These are phyloP conservation scores for Cheilosia vulpina DNA, from an alignment of 2,888 invertebrate species.

Conservation along the genomic window DNA sequence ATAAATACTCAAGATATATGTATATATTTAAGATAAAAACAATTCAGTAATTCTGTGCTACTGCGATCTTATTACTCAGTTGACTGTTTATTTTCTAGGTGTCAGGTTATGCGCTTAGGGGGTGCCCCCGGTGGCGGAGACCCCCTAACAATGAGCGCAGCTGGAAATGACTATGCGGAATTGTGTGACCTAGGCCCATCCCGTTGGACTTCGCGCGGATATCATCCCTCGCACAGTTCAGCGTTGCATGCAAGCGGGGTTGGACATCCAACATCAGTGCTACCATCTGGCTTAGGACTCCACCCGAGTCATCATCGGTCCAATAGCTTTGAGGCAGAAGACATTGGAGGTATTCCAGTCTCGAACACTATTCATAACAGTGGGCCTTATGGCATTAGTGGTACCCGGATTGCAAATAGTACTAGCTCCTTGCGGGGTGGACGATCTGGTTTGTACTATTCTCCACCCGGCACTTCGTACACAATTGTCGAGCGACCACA, in stretches of 20 bases:
- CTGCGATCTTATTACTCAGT: not conserved
- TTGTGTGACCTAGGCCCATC: slow-evolving; percentile 84
- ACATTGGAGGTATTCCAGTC: slow-evolving; percentile 80
- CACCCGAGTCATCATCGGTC: slow-evolving; percentile 80
- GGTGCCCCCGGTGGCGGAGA: slow-evolving; percentile 78
- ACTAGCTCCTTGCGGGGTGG: slow-evolving; percentile 85
- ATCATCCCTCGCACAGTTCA: slow-evolving; percentile 81
- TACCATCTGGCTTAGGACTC: slow-evolving; percentile 74
- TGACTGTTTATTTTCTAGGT: slow-evolving; percentile 60
- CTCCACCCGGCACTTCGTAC: slow-evolving; percentile 94
- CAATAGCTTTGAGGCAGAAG: slow-evolving; percentile 84
- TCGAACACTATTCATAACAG: slow-evolving; percentile 80
- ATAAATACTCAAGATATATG: too few species aligned
- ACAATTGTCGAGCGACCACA: slow-evolving; percentile 93
- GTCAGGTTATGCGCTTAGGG: slow-evolving; percentile 78
- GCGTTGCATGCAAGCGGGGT: slow-evolving; percentile 77
- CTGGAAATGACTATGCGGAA: slow-evolving; percentile 84
- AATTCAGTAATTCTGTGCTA: too few species aligned
- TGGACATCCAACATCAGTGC: slow-evolving; percentile 60
- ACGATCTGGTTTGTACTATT: slow-evolving; percentile 91
- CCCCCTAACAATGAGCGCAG: slow-evolving; percentile 84
- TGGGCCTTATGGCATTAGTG: slow-evolving; percentile 79
- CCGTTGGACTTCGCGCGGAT: slow-evolving; percentile 83
- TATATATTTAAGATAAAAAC: too few species aligned
- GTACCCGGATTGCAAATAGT: slow-evolving; percentile 82